These are phyloP conservation scores for Cottoperca gobio DNA, from an alignment of 2,797 vertebrate genomes.

Conservation along the genomic window DNA sequence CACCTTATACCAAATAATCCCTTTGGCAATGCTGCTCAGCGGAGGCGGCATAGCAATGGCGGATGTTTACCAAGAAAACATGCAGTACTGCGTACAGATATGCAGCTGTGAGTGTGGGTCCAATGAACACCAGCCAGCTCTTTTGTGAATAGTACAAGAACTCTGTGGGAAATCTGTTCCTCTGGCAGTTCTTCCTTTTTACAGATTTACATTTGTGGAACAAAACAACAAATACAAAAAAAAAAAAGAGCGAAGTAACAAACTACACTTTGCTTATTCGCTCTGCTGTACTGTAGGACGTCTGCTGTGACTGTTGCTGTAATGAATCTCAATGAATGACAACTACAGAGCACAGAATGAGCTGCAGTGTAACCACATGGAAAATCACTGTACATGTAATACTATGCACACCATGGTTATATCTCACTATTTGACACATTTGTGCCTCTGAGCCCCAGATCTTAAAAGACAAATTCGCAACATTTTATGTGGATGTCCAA, in stretches of 20 bases:
- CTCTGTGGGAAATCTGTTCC: conserved; percentile 41
- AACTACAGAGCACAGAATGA: conserved; percentile 16
- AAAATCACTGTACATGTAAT: background rate
- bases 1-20: conserved; percentile 70
- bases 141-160: conserved; percentile 73
- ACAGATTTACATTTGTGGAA: conserved; percentile 26
- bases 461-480: background rate
- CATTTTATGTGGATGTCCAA: too few relatives aligned
- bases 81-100: conserved; percentile 72
- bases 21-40: conserved; percentile 64
- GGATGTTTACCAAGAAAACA: conserved; percentile 82
- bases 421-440: background rate
- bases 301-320: conserved; percentile 22
- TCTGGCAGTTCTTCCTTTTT: conserved; percentile 27
- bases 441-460: background rate
- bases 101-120: conserved; percentile 64
- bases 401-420: background rate
- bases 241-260: conserved; percentile 20
- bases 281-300: background rate
- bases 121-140: conserved; percentile 75
- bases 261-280: conserved; percentile 10
- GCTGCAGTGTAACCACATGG: background rate
- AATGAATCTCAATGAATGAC: conserved; percentile 27
- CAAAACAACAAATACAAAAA: conserved; percentile 12
- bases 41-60: conserved; percentile 66